Conservation (phyloP, 2,797 vertebrate species). For the Anas georgica region DNA sequence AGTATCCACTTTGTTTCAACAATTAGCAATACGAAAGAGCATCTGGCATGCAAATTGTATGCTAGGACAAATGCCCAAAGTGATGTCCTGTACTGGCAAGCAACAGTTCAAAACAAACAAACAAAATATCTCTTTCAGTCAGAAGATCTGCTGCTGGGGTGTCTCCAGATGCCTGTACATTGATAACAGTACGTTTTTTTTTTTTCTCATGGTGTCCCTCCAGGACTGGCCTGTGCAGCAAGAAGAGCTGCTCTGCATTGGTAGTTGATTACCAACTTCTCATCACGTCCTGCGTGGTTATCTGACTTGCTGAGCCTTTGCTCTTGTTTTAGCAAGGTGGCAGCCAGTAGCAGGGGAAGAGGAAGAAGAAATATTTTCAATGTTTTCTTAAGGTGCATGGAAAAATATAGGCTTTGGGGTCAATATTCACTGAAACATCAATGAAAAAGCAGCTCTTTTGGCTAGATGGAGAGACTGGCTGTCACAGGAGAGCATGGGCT, state of each 20-base stretch:
- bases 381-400: neutral
- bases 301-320: neutral
- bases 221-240: neutral
- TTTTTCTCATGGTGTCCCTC: neutral
- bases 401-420: neutral
- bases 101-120: conserved; percentile 39
- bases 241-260: neutral
- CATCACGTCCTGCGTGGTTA: neutral
- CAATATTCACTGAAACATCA: neutral
- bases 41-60: conserved; percentile 34
- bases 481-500: fast-evolving
- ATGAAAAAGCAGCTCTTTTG: neutral
- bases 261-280: neutral
- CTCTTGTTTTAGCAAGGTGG: neutral
- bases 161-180: conserved; percentile 17
- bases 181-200: neutral
- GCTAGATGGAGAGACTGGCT: neutral
- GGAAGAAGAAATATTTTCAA: neutral
- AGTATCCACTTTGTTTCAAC: conserved; percentile 26
- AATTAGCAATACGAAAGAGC: neutral
- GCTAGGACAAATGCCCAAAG: conserved; percentile 20
- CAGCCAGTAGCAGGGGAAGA: neutral
- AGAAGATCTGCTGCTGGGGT: neutral
- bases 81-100: conserved; percentile 52
- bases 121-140: conserved; percentile 16